Conservation (phyloP, 2,113 vertebrate species). For the Jaculus jaculus region DNA sequence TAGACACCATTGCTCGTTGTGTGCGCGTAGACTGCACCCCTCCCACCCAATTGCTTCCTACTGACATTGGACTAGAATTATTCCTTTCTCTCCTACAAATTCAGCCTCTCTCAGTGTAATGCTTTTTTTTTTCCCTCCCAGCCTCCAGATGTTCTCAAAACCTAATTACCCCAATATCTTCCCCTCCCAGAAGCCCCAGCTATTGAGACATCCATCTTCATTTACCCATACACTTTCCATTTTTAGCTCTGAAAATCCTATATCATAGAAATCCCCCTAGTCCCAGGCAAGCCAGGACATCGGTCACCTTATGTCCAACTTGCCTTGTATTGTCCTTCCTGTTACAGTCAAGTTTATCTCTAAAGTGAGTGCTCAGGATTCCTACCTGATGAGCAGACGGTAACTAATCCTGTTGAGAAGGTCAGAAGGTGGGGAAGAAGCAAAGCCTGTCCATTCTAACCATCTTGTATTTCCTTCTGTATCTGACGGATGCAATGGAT, state of each 20-base stretch:
- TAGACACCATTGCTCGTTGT: background rate
- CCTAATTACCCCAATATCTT: background rate
- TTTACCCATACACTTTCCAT: background rate
- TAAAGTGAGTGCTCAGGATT: background rate
- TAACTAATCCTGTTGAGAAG: background rate
- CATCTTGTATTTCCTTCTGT: background rate
- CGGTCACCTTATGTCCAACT: background rate
- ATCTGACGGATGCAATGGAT: background rate
- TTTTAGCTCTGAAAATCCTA: background rate
- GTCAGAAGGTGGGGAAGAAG: conserved; percentile 25
- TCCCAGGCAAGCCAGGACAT: background rate
- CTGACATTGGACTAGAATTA: background rate
- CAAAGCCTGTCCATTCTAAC: background rate
- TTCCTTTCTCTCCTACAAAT: background rate
- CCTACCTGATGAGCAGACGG: conserved; percentile 5
- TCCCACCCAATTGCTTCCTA: background rate
- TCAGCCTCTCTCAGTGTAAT: background rate
- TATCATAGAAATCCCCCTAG: background rate
- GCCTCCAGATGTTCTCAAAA: background rate
- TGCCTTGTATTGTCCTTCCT: background rate
- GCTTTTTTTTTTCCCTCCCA: background rate
- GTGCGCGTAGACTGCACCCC: rapidly evolving
- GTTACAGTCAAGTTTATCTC: background rate
- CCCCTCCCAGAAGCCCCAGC: no score
- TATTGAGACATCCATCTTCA: background rate